phyloP scores from a whole-genome alignment of 2,797 vertebrate species.

The Trachops cirrhosus region DNA sequence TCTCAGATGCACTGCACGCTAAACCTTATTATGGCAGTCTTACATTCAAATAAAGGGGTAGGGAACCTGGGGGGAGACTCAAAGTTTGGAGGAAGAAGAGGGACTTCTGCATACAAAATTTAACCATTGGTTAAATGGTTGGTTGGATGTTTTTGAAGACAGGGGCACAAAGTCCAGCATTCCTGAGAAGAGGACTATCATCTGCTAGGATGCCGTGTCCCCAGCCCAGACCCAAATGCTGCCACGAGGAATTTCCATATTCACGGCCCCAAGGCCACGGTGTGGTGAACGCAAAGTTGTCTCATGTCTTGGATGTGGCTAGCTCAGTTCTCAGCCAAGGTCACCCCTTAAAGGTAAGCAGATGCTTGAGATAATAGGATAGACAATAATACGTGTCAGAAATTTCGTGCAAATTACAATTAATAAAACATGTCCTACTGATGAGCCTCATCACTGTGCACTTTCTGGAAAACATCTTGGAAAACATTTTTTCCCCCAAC shows the following conservation, averaged over 20 bases:
- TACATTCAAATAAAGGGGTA: not conserved
- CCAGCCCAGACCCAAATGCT: not conserved
- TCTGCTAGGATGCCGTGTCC: not conserved
- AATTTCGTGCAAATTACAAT: not conserved
- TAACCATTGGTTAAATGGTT: not conserved
- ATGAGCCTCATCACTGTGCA: not conserved
- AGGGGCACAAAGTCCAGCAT: not conserved
- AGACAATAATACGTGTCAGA: not conserved
- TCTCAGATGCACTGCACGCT: fast-evolving
- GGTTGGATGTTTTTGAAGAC: not conserved
- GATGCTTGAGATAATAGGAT: not conserved
- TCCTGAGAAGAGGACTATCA: not conserved
- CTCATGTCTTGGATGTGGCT: not conserved
- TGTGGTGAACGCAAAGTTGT: not conserved
- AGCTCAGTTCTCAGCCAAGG: not conserved
- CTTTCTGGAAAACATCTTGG: not conserved
- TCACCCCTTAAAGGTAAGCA: not conserved
- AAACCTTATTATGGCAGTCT: too few relatives aligned
- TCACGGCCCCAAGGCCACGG: too few relatives aligned
- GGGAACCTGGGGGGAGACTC: not conserved
- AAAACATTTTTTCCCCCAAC: not conserved
- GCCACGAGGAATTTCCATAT: too few relatives aligned
- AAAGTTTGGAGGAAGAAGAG: not conserved
- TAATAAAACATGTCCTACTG: not conserved
- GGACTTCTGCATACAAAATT: not conserved